Evolutionary conservation across 2,888 invertebrate species (phyloP).

Genomic region (Lepidocyrtoides sp.): DNA sequence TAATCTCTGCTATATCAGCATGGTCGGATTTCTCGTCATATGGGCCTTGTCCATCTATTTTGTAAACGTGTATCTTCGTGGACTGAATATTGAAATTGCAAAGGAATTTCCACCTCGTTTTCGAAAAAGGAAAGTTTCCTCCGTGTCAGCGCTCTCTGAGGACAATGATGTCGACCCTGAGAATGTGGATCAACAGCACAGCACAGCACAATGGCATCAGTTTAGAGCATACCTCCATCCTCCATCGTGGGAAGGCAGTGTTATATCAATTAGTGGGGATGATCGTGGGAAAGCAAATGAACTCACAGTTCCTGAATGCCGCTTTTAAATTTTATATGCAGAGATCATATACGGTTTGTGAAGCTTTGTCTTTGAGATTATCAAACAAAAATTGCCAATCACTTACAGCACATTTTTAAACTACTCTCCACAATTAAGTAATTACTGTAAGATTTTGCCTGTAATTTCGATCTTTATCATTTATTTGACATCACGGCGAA

Average conservation of each 20-base stretch:
- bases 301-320: background rate
- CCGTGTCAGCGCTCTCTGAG: background rate
- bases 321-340: background rate
- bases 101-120: background rate
- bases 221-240: slow-evolving; percentile 6
- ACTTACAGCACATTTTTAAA: no score
- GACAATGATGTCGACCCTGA: background rate
- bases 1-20: background rate
- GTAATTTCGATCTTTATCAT: no score
- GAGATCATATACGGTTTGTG: no score
- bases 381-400: no score
- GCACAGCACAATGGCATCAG: background rate
- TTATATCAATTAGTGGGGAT: background rate
- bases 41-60: slow-evolving; percentile 9
- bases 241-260: slow-evolving; percentile 12
- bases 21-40: background rate
- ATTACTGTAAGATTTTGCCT: no score
- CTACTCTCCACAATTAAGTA: no score
- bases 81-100: background rate
- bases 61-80: background rate
- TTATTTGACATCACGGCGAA: no score
- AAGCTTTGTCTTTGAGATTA: background rate
- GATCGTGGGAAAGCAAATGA: background rate
- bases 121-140: slow-evolving; percentile 11
- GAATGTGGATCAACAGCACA: background rate